Evolutionary conservation across 2,797 vertebrate species (phyloP), one percentile per base, ranked within the genome.

Genomic region (Labeo calbasu): DNA sequence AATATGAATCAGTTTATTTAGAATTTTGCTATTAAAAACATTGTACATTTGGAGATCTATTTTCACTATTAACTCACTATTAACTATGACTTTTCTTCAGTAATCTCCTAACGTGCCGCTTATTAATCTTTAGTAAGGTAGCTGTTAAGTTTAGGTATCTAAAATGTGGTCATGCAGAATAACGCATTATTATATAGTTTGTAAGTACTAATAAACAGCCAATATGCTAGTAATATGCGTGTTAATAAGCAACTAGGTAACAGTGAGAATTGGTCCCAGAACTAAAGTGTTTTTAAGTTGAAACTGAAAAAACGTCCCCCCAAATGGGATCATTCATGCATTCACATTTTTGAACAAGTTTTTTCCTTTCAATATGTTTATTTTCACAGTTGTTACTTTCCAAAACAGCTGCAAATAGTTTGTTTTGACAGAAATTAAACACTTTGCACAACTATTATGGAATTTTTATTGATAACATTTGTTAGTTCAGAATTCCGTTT

Each of bases 401-500:
- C 40, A n/a, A 69, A 77, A 46, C 63, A 68, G 36, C 63, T 83
- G 82, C 48, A 48, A 69, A 48, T 46, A 14, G 19, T 77, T 68
- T 68, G 61, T 83, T 68, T 17, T 57, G 63, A 28, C 17, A 77
- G 72, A 83, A 82, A 65, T 82, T 9, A 71, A 70, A 63, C 69
- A 68, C 61, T 55, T 28, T 51, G 28, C 51, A 40, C 61, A 77
- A 76, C 61, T 21, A 21, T 43, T 48, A 59, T 77, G 63, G 73
- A 48, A 57, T 77, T 83, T 76, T 77, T 77, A 69, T 77, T 48
- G 63, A 57, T 51, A 77, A 82, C 77, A 65, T 85, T 87, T 77
- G 82, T 28, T 73, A 57, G 69, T 59, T 73, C 66, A 75, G 63
- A 80, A 70, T 78, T 66, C 28, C 57, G 19, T 79, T 81, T 73